phyloP scores from a whole-genome alignment of 2,888 invertebrate genomes.

The Sinohyriopsis cumingii region DNA sequence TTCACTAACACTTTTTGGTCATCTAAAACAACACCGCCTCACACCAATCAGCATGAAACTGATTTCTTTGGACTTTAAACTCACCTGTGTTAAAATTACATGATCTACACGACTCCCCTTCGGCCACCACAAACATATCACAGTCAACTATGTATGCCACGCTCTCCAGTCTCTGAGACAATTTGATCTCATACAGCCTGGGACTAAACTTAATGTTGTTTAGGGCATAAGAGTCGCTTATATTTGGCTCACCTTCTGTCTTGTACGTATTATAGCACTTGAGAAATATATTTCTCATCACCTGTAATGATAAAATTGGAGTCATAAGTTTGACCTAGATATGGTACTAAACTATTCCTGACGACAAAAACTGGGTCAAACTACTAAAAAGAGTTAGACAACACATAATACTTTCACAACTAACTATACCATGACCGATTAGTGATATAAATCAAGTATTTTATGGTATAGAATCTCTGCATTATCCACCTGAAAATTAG shows the following conservation, averaged over 20 bases:
- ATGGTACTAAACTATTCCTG: too few relatives aligned
- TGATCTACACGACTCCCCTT: conserved; percentile 65
- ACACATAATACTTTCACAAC: too few relatives aligned
- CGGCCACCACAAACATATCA: conserved; percentile 64
- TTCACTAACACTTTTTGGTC: too few relatives aligned
- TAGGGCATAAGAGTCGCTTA: conserved; percentile 60
- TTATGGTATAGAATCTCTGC: too few relatives aligned
- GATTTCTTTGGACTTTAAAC: not conserved
- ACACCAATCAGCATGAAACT: too few relatives aligned
- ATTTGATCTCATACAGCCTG: conserved; percentile 65
- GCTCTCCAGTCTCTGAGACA: conserved; percentile 61
- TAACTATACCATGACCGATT: too few relatives aligned
- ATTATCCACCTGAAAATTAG: too few relatives aligned
- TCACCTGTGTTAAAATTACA: conserved; percentile 68
- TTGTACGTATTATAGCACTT: conserved; percentile 69
- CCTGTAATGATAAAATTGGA: conserved; percentile 43
- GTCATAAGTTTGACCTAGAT: too few relatives aligned
- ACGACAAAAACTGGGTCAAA: too few relatives aligned
- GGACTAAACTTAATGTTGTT: conserved; percentile 68
- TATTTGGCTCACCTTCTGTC: conserved; percentile 46
- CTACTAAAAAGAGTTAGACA: too few relatives aligned
- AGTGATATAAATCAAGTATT: too few relatives aligned
- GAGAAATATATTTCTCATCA: conserved; percentile 69
- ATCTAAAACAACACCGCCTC: too few relatives aligned
- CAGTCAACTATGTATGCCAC: conserved; percentile 65